phyloP scores from a whole-genome alignment of 2,888 invertebrate species.

The Pandemis heparana region DNA sequence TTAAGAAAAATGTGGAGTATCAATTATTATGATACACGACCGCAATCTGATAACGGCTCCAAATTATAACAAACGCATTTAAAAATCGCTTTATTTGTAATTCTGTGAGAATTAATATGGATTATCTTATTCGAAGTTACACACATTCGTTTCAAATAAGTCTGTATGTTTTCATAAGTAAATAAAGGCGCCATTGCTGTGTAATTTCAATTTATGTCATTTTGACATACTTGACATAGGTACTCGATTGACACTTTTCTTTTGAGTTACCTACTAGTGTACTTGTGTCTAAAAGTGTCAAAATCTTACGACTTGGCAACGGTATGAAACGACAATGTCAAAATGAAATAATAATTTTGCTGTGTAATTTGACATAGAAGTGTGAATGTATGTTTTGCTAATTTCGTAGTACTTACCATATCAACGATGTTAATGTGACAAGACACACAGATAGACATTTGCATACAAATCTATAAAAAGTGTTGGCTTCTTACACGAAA shows the following conservation, averaged over 20 bases:
- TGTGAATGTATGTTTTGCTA: background rate
- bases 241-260: no score
- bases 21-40: slow-evolving; percentile 63
- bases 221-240: background rate
- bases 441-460: slow-evolving; percentile 16
- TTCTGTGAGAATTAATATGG: background rate
- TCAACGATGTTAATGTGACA: slow-evolving; percentile 9
- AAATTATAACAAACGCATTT: slow-evolving; percentile 39
- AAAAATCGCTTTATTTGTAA: slow-evolving; percentile 50
- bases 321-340: no score
- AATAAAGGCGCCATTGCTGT: background rate
- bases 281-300: no score
- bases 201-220: background rate
- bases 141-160: background rate
- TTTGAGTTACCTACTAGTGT: no score
- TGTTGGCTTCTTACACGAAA: background rate
- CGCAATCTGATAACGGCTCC: slow-evolving; percentile 53
- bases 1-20: slow-evolving; percentile 62
- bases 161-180: background rate
- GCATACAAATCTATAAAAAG: background rate
- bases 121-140: background rate
- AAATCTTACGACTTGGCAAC: no score
- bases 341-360: no score
- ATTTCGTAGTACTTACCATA: background rate
- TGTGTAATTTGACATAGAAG: slow-evolving; percentile 12